Conservation (phyloP, 2,888 invertebrate species). For the Perizoma affinitatum region DNA sequence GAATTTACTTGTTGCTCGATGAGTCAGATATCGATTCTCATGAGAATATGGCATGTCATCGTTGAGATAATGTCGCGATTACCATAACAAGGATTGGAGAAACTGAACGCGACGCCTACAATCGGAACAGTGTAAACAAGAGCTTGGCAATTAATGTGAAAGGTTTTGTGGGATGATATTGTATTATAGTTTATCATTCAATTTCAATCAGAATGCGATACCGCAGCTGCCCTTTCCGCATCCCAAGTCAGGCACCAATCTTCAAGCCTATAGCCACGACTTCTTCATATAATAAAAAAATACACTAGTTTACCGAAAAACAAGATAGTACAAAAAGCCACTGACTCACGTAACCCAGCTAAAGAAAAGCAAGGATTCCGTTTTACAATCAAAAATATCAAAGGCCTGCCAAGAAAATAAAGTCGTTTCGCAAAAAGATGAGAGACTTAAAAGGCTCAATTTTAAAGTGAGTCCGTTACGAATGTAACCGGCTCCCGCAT, state of each 20-base stretch:
- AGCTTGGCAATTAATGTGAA: slow-evolving; percentile 32
- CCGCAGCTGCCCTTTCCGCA: background rate
- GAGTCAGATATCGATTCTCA: slow-evolving; percentile 49
- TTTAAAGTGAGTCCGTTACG: slow-evolving; percentile 47
- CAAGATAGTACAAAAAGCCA: background rate
- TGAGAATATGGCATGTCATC: slow-evolving; percentile 55
- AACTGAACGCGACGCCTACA: slow-evolving; percentile 36
- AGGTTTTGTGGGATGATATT: slow-evolving; percentile 19
- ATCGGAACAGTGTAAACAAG: slow-evolving; percentile 36
- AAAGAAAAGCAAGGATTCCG: slow-evolving; percentile 12
- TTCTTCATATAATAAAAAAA: background rate
- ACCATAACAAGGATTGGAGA: slow-evolving; percentile 56
- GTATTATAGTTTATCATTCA: background rate
- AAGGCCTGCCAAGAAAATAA: slow-evolving; percentile 30
- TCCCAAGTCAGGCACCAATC: too few species aligned
- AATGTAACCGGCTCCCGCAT: slow-evolving; percentile 54
- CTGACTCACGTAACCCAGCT: background rate
- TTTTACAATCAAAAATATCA: slow-evolving; percentile 16
- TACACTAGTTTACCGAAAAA: background rate
- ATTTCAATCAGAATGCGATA: background rate
- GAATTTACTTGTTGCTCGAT: slow-evolving; percentile 30
- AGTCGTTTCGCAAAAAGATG: slow-evolving; percentile 39
- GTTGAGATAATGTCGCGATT: slow-evolving; percentile 49
- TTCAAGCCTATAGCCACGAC: background rate
- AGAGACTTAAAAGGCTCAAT: slow-evolving; percentile 34